Evolutionary conservation across 64 coral and sea anemone species (phyloP).

Genomic region (Stylophora pistillata): DNA sequence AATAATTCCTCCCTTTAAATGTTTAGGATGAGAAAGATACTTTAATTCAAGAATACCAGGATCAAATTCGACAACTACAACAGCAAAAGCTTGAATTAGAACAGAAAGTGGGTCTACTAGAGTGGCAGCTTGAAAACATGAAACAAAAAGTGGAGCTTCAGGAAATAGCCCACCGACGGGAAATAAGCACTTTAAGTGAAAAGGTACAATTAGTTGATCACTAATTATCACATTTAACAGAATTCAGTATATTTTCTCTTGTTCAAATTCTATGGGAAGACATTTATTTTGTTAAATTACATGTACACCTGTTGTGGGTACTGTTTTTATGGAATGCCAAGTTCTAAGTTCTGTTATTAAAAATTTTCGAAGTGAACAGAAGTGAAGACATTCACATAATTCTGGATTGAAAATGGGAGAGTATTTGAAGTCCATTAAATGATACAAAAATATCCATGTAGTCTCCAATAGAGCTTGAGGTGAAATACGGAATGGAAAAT

Average conservation of each 20-base stretch:
- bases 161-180: conserved; percentile 75
- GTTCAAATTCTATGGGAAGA: neutral
- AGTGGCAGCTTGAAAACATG: conserved; percentile 92
- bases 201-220: conserved; percentile 12
- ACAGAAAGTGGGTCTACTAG: conserved; percentile 72
- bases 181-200: conserved; percentile 70
- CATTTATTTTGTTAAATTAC: too few species aligned
- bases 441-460: too few species aligned
- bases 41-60: conserved; percentile 69
- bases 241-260: neutral
- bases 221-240: neutral
- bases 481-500: too few species aligned
- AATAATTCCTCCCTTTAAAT: neutral
- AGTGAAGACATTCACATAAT: too few species aligned
- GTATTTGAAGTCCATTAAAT: too few species aligned
- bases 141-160: conserved; percentile 88
- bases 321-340: too few species aligned
- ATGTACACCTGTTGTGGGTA: too few species aligned
- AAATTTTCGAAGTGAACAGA: too few species aligned
- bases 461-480: too few species aligned
- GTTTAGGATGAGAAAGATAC: conserved; percentile 61
- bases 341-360: too few species aligned
- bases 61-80: conserved; percentile 56
- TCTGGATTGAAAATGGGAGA: too few species aligned
- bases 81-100: conserved; percentile 69